Percentiles rank a stretch among this genome's conserved stretches.
Conservation (phyloP, 2,888 invertebrate species). For the Nephrotoma appendiculata region DNA sequence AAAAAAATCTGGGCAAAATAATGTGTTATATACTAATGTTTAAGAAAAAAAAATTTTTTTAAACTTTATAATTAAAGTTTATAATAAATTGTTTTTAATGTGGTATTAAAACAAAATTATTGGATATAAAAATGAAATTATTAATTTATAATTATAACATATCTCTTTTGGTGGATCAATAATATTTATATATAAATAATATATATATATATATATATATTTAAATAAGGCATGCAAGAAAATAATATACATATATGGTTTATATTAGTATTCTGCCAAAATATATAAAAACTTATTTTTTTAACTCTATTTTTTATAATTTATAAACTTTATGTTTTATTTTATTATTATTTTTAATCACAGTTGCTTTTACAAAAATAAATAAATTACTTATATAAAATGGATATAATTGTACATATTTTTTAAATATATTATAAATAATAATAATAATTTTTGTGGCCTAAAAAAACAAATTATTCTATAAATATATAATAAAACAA, state of each 20-base stretch:
- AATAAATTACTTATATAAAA: neutral
- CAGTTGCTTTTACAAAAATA: neutral
- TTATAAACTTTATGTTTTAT: neutral
- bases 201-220: neutral
- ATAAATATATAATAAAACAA: neutral
- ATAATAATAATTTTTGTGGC: neutral
- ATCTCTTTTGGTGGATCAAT: neutral
- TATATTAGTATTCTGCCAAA: neutral
- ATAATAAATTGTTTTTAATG: neutral
- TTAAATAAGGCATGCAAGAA: neutral
- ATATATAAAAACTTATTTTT: neutral
- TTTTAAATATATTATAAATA: neutral
- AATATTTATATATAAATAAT: neutral
- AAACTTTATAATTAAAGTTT: neutral
- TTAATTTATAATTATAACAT: neutral
- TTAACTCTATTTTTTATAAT: neutral
- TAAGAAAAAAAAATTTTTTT: neutral
- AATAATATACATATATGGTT: neutral
- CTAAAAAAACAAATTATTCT: neutral
- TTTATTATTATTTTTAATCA: neutral
- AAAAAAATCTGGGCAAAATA: neutral
- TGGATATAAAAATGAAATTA: neutral
- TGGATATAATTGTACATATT: neutral
- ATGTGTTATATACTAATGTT: neutral
- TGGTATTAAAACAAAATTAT: neutral